Evolutionary conservation across 2,888 invertebrate species (phyloP), one percentile per base, ranked within the genome.

Genomic region (Baronia brevicornis): DNA sequence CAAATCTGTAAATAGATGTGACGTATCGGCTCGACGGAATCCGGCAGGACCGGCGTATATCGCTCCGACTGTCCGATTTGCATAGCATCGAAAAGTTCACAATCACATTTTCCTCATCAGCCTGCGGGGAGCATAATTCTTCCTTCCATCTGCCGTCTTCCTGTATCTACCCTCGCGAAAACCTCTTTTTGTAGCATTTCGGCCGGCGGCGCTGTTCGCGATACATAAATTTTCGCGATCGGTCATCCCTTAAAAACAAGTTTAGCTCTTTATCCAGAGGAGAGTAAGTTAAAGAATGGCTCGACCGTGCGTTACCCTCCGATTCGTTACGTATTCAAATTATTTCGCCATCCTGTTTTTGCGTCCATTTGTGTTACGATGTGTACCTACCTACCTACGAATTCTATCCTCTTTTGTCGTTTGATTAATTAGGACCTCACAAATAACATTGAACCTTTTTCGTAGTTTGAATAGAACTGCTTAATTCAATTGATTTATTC

Each of bases 221-320:
- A 79, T 84, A 84, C 82, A 84, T 84, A 84, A 78, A 85, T 84
- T 82, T 78, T 59, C 69, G 73, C 75, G 68, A 78, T 75, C 80
- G 85, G 84, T 80, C 84, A 84, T 84, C 84, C 85, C 84, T 84
- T 84, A 77, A 84, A 82, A 80, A 80, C 79, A 80, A 79, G 79
- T 82, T 82, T 74, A 79, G 77, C 82, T 80, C 79, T 82, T 79
- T 78, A 82, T 82, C 73, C 74, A 55, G 57, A 59, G 62, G 61
- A 68, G 70, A 78, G 72, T 62, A 71, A 72, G 75, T 74, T 77
- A 64, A 82, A 82, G 80, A 80, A 82, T 79, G 69, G 77, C 62
- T 51, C 69, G 62, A 41, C 63, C 71, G 73, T 72, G 51, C 72
- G 72, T 71, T 65, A 73, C 78, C 79, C 77, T 73, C 69, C 65